Conservation (phyloP, 1,140 invertebrate genomes). For the Trigoniulus corallinus region DNA sequence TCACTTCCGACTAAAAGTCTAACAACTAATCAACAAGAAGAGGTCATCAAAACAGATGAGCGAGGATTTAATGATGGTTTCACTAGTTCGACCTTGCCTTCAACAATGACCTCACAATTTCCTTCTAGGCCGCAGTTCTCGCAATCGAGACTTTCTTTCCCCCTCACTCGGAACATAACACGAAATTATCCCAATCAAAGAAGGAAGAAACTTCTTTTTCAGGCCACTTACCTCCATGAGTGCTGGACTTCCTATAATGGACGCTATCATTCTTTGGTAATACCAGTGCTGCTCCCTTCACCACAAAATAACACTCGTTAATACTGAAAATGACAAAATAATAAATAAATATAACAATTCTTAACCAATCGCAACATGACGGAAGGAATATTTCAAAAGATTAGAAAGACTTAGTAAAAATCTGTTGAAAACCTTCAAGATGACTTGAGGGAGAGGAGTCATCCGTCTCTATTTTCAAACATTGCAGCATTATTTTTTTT, state of each 20-base stretch:
- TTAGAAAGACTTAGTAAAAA: too few species aligned
- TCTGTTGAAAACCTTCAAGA: too few species aligned
- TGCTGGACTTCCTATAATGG: slow-evolving; percentile 17
- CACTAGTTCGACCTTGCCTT: slow-evolving; percentile 13
- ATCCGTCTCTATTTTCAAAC: too few species aligned
- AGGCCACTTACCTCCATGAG: slow-evolving; percentile 14
- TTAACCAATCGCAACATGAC: too few species aligned
- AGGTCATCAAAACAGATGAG: neutral
- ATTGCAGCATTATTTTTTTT: too few species aligned
- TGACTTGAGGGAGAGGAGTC: too few species aligned
- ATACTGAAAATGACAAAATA: slow-evolving; percentile 42
- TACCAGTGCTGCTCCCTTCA: slow-evolving; percentile 80
- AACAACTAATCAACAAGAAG: neutral
- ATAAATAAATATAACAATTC: too few species aligned
- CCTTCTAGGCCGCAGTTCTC: neutral
- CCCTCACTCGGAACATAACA: neutral
- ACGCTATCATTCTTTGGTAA: slow-evolving; percentile 45
- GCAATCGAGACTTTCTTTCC: neutral
- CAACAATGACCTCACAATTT: neutral
- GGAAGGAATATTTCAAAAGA: too few species aligned
- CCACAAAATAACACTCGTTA: slow-evolving; percentile 90
- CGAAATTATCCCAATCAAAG: neutral
- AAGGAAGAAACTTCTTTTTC: neutral
- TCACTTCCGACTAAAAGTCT: too few species aligned
- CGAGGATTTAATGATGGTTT: neutral